Evolutionary conservation across 2,888 invertebrate genomes (phyloP).

Genomic region (Tanypteryx hageni): DNA sequence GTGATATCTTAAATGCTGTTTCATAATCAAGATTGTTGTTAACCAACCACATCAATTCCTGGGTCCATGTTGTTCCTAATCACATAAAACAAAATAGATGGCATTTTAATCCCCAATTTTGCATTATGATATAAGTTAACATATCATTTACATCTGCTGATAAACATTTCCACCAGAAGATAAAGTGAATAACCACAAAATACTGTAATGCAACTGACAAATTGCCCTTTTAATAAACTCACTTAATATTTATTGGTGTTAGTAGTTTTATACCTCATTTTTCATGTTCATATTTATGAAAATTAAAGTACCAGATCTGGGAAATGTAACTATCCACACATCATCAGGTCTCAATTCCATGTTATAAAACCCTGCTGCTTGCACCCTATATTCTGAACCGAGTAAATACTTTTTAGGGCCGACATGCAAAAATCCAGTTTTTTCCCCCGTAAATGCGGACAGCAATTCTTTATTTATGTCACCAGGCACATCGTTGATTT

Average conservation of each 20-base stretch:
- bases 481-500: conserved; percentile 14
- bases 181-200: no score
- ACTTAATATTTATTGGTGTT: no score
- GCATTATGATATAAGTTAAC: no score
- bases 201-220: no score
- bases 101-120: no score
- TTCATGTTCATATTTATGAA: no score
- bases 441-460: conserved; percentile 34
- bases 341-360: conserved; percentile 58
- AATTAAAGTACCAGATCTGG: conserved; percentile 7
- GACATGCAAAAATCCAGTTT: conserved; percentile 41
- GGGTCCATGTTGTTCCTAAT: conserved; percentile 47
- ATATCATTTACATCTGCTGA: no score
- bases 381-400: neutral
- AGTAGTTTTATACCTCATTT: no score
- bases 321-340: conserved; percentile 48
- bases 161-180: no score
- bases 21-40: conserved; percentile 52
- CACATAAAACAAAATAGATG: neutral
- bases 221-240: no score
- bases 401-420: conserved; percentile 44
- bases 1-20: neutral
- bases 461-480: conserved; percentile 30
- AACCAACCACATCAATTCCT: conserved; percentile 35
- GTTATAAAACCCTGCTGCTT: conserved; percentile 44